Percentiles rank a stretch among this genome's conserved stretches.
These are phyloP conservation scores for Puffinus mauretanicus DNA, from an alignment of 2,113 vertebrate species.

Conservation along the genomic window DNA sequence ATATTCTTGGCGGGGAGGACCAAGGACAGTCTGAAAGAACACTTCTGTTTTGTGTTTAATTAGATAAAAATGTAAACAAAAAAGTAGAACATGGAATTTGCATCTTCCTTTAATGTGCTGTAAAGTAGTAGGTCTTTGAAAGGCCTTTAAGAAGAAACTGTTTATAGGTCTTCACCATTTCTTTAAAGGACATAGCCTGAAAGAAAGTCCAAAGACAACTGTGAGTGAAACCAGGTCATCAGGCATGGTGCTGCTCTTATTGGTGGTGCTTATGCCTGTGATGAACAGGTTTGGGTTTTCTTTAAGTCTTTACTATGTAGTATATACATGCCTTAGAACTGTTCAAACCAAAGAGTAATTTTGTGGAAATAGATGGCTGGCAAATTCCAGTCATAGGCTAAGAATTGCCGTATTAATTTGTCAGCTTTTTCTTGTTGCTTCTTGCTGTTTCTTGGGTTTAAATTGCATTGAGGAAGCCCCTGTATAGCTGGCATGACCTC, in stretches of 20 bases:
- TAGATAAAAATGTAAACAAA: not conserved
- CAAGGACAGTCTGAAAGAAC: not conserved
- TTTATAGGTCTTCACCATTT: not conserved
- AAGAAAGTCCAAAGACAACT: not conserved
- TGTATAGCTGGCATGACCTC: not conserved
- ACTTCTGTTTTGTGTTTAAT: not conserved
- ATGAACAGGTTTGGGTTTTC: not conserved
- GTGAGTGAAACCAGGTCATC: not conserved
- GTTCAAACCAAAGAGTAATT: not conserved
- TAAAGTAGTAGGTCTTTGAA: not conserved
- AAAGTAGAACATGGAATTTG: not conserved
- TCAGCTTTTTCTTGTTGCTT: not conserved
- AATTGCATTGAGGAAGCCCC: not conserved
- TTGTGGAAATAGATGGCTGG: not conserved
- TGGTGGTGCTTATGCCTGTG: not conserved
- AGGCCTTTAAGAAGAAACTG: not conserved
- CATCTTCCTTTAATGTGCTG: not conserved
- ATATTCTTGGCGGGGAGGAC: not conserved
- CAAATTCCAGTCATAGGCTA: not conserved
- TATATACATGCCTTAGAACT: not conserved
- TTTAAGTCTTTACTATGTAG: not conserved
- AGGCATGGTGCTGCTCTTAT: not conserved
- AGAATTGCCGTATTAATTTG: not conserved
- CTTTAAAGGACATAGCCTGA: not conserved
- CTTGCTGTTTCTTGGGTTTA: not conserved